Percentiles rank a stretch among this genome's conserved stretches.
Conservation (phyloP, 2,113 vertebrate species). For the Dipodomys ordii region DNA sequence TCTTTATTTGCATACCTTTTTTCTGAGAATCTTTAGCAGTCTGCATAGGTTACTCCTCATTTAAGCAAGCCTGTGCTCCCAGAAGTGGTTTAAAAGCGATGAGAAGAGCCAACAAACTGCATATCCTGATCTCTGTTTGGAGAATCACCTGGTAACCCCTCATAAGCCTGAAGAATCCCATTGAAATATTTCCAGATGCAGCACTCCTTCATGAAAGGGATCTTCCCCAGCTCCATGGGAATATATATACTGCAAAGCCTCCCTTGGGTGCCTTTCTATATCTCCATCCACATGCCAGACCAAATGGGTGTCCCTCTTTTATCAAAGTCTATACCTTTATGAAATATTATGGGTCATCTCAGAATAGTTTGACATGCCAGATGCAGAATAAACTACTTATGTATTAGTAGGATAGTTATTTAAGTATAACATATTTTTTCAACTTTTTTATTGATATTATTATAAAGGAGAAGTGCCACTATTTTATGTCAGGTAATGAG, state of each 20-base stretch:
- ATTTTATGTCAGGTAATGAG: no score
- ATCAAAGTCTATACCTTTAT: background rate
- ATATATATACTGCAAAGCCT: background rate
- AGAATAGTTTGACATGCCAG: constrained; percentile 43
- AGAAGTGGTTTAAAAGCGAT: background rate
- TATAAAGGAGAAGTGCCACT: no score
- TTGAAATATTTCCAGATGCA: background rate
- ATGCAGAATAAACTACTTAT: background rate
- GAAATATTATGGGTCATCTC: background rate
- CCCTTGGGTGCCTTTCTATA: background rate
- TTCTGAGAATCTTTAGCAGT: background rate
- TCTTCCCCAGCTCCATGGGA: background rate
- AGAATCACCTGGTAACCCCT: background rate
- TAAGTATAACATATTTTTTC: background rate
- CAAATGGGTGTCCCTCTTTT: background rate
- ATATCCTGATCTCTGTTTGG: background rate
- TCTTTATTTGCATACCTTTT: background rate
- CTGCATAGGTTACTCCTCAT: background rate
- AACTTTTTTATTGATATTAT: no score
- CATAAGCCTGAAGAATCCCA: background rate
- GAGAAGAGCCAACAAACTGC: background rate
- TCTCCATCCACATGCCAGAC: background rate
- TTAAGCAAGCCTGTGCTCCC: background rate
- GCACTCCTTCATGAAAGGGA: background rate
- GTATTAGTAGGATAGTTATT: background rate